Evolutionary conservation across 2,888 invertebrate species (phyloP).

Genomic region (Meteorus colon): DNA sequence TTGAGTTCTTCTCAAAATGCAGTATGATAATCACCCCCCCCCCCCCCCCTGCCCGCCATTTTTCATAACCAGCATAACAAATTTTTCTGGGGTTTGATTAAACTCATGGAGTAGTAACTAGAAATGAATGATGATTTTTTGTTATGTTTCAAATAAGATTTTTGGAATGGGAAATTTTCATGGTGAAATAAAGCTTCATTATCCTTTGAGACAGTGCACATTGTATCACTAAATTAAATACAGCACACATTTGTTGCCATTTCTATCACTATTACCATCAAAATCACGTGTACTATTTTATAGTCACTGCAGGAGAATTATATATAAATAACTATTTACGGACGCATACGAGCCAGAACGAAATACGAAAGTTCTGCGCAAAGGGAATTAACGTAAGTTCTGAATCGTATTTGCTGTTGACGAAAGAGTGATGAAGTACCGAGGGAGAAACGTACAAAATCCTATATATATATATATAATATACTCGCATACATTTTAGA

Average conservation of each 20-base stretch:
- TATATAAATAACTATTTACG: slow-evolving; percentile 43
- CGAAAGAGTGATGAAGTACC: slow-evolving; percentile 40
- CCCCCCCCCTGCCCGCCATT: too few species aligned
- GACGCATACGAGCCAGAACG: slow-evolving; percentile 45
- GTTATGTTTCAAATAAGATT: too few species aligned
- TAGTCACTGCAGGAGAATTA: slow-evolving; percentile 42
- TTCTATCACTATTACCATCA: slow-evolving; percentile 16
- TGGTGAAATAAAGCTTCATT: slow-evolving; percentile 20
- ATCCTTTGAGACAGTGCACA: not conserved
- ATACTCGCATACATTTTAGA: not conserved
- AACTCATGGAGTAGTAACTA: too few species aligned
- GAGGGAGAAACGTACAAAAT: slow-evolving; percentile 29
- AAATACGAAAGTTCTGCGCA: slow-evolving; percentile 51
- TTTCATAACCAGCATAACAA: too few species aligned
- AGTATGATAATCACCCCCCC: too few species aligned
- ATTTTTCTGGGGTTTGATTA: too few species aligned
- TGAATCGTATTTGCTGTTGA: slow-evolving; percentile 47
- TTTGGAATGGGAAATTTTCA: not conserved
- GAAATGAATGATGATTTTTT: too few species aligned
- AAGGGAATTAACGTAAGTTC: slow-evolving; percentile 53
- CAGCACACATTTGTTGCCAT: slow-evolving; percentile 5
- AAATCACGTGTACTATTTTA: slow-evolving; percentile 17
- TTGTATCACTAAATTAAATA: not conserved
- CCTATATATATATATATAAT: slow-evolving; percentile 26
- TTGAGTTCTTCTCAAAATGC: too few species aligned